Base-by-base conservation (phyloP, 2,797 vertebrate genomes). In the Sus cebifrons region DNA sequence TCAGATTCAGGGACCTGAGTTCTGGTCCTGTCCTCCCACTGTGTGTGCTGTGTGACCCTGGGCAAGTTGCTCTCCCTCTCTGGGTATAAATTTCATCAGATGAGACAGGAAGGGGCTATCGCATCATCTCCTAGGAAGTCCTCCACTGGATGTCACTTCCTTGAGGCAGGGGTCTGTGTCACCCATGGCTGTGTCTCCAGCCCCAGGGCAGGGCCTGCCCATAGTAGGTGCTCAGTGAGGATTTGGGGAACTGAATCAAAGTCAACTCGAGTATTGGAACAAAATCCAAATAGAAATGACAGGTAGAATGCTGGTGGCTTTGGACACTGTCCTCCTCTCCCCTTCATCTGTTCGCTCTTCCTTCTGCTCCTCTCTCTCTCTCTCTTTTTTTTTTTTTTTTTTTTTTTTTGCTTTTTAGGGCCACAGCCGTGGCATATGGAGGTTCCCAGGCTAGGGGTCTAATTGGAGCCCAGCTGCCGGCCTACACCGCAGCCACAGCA, bases 261-360 rank as follows among this genome's bases (percentile, higher is more conserved):
- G 13, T 52, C 56, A 25, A 0, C 21, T 12, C 20, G 25, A 7
- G 18, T 25, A 0, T 0, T 14, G 12, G 27, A 23, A 27, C 9
- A 44, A 15, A 12, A 44, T 4, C n/a, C 15, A 12, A 44, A 49
- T 5, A 25, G 84, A 11, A 25, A 23, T 4, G 8, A 70, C 13
- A 0, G 0, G 21, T 8, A 17, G 16, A 2, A 15, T 12, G 0
- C 10, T 4, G 32, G 23, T 6, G 29, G 58, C 17, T 40, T 32
- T 17, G 0, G 8, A 0, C 1, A 0, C 65, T 0, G 23, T 60
- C 32, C 7, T 11, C 32, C 17, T 1, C 85, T 15, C n/a, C 25
- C 71, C 11, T 15, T 65, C 5, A 0, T 4, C 68, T 21, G 0
- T 49, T 27, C 74, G 13, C 29, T 40, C 20, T 10, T 17, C 32